Conservation (phyloP, 2,888 invertebrate species). For the Hecatera dysodea region DNA sequence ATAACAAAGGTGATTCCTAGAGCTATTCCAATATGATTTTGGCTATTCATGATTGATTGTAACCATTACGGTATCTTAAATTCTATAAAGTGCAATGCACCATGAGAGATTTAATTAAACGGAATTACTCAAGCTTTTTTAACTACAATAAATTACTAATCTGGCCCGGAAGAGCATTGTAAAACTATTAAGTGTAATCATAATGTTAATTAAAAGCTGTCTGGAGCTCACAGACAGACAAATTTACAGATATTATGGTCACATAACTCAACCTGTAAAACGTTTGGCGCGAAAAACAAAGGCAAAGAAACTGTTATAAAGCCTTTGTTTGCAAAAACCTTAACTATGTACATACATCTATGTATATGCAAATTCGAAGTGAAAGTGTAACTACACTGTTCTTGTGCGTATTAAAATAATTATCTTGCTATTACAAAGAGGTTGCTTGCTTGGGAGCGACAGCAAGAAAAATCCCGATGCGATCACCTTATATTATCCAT, state of each 20-base stretch:
- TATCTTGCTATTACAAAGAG: constrained; percentile 74
- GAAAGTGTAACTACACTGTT: constrained; percentile 80
- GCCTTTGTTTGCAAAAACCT: constrained; percentile 55
- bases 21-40: constrained; percentile 20
- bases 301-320: constrained; percentile 38
- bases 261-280: constrained; percentile 39
- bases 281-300: constrained; percentile 37
- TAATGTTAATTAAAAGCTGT: constrained; percentile 21
- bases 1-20: constrained; percentile 10
- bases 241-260: constrained; percentile 7
- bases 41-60: constrained; percentile 42
- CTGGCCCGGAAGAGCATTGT: constrained; percentile 20
- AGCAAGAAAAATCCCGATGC: constrained; percentile 67
- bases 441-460: constrained; percentile 71
- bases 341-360: constrained; percentile 30
- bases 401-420: constrained; percentile 80
- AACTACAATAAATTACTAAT: constrained; percentile 14
- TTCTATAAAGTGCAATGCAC: constrained; percentile 36
- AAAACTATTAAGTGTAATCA: constrained; percentile 28
- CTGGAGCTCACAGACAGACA: background rate
- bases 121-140: constrained; percentile 11
- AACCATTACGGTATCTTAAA: constrained; percentile 29
- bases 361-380: constrained; percentile 82
- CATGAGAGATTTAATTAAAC: constrained; percentile 39
- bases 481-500: constrained; percentile 58